Evolutionary conservation across 2,888 invertebrate genomes (phyloP).

Genomic region (Masnerella sp.): DNA sequence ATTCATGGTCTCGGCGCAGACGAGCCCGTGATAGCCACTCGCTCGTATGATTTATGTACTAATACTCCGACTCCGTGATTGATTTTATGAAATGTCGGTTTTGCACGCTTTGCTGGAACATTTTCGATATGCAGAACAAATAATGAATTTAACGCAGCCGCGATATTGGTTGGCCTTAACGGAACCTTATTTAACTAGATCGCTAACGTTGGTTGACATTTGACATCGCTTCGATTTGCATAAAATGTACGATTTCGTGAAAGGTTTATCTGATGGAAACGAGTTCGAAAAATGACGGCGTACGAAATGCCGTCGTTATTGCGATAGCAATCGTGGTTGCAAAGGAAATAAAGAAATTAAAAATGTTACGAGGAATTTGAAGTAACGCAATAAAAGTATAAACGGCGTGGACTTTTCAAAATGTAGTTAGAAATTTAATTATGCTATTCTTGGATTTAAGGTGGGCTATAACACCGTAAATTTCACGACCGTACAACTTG

Average conservation of each 20-base stretch:
- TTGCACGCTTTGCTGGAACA: constrained; percentile 52
- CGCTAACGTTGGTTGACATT: background rate
- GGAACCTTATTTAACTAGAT: too few species aligned
- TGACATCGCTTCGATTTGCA: background rate
- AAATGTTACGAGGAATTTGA: constrained; percentile 6
- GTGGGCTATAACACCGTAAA: constrained; percentile 39
- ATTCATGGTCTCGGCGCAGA: constrained; percentile 58
- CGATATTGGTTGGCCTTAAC: too few species aligned
- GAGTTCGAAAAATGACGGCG: background rate
- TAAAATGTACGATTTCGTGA: background rate
- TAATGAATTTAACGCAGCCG: constrained; percentile 39
- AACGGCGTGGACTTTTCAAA: constrained; percentile 19
- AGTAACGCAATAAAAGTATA: constrained; percentile 25
- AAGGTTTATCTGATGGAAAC: background rate
- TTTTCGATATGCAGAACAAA: constrained; percentile 13
- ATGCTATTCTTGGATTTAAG: constrained; percentile 35
- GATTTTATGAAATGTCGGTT: constrained; percentile 59
- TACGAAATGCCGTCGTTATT: too few species aligned
- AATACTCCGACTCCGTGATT: constrained; percentile 60
- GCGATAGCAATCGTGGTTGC: too few species aligned
- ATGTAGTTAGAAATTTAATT: constrained; percentile 41
- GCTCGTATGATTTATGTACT: constrained; percentile 62
- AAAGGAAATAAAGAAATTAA: background rate
- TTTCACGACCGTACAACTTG: constrained; percentile 25
- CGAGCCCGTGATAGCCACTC: constrained; percentile 59